phyloP scores from a whole-genome alignment of 2,888 invertebrate genomes.

The Formica aserva region DNA sequence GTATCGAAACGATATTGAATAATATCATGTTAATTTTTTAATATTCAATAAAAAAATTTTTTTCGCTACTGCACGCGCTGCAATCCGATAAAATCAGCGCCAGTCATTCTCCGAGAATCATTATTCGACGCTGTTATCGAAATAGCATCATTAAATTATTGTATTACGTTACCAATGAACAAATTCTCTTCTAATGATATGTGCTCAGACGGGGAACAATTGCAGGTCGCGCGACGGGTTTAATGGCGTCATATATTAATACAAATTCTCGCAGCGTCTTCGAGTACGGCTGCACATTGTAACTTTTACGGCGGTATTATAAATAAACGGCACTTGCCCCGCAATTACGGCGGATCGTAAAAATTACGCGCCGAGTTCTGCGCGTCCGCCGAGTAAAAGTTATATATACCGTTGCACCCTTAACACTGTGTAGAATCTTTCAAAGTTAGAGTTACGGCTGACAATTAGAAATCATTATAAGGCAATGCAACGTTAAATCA shows the following conservation, averaged over 20 bases:
- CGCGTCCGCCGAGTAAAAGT: slow-evolving; percentile 17
- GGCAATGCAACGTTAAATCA: slow-evolving; percentile 3
- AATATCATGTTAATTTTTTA: not conserved
- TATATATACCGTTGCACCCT: not conserved
- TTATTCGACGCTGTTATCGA: slow-evolving; percentile 22
- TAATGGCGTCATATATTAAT: slow-evolving; percentile 50
- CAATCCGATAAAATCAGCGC: slow-evolving; percentile 17
- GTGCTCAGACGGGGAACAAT: slow-evolving; percentile 41
- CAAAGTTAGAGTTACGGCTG: slow-evolving; percentile 8
- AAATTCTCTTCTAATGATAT: slow-evolving; percentile 40
- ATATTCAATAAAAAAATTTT: not conserved
- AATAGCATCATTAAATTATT: slow-evolving; percentile 27
- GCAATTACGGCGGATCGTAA: slow-evolving; percentile 46
- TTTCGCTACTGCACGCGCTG: not conserved
- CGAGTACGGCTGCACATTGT: slow-evolving; percentile 33
- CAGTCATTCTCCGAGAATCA: slow-evolving; percentile 5
- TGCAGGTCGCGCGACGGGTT: slow-evolving; percentile 44
- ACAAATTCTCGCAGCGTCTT: slow-evolving; percentile 14
- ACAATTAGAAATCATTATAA: slow-evolving; percentile 25
- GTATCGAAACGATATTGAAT: not conserved
- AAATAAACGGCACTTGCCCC: slow-evolving; percentile 51
- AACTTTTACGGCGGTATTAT: slow-evolving; percentile 46
- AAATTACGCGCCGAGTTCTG: slow-evolving; percentile 27
- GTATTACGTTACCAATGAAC: slow-evolving; percentile 18
- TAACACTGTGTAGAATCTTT: slow-evolving; percentile 6